Percentiles rank a stretch among this genome's conserved stretches.
These are phyloP conservation scores for Neodon shergylaensis DNA, from an alignment of 2,113 vertebrate genomes.

Conservation along the genomic window DNA sequence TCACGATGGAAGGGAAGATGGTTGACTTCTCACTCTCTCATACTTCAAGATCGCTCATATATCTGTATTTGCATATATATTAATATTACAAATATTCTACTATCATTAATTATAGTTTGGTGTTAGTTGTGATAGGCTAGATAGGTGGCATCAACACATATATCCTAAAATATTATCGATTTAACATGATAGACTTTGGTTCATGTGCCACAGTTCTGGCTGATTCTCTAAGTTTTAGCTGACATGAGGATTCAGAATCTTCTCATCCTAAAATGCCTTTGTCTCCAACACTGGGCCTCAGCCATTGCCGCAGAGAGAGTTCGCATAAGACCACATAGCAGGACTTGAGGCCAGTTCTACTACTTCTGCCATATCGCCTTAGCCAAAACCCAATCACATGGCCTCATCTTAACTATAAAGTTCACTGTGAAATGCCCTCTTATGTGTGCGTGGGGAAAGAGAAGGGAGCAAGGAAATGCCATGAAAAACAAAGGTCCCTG, in stretches of 20 bases:
- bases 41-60: background rate
- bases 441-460: background rate
- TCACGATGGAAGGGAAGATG: background rate
- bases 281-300: background rate
- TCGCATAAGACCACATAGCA: background rate
- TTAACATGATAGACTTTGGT: background rate
- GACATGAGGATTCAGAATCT: background rate
- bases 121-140: background rate
- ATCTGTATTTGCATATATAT: background rate
- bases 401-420: background rate
- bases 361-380: background rate
- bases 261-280: background rate
- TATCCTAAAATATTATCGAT: background rate
- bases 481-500: background rate
- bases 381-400: background rate
- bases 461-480: background rate
- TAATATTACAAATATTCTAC: background rate
- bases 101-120: background rate
- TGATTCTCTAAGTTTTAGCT: background rate
- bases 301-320: background rate
- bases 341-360: background rate
- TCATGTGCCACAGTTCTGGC: background rate
- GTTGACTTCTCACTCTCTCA: background rate
- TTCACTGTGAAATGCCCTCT: background rate
- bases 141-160: too few species aligned